Evolutionary conservation across 1,140 invertebrate genomes (phyloP), one percentile per base, ranked within the genome.

Genomic region (Drosophila sucinea): DNA sequence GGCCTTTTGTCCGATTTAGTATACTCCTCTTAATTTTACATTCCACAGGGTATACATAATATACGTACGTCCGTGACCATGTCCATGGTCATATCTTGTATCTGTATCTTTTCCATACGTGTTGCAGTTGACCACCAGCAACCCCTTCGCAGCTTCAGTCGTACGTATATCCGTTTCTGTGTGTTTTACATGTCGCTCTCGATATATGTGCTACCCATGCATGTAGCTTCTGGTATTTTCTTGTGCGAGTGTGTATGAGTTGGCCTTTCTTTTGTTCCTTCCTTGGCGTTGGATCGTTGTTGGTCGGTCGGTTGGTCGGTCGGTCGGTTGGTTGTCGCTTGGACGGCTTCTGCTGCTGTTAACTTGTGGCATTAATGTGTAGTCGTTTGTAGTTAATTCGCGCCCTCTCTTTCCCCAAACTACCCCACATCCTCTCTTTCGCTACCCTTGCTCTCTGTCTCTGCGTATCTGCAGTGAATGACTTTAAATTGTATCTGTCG

Each of bases 341-440:
- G 83, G 83, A 87, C 83, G 83, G 83, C 83, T 87, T 87, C 83
- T 87, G 84, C 83, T 87, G 79, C 87, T 87, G 79, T 87, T 87
- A 83, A 89, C 80, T 89, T 87, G 84, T 87, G 84, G 77, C 84
- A 89, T 87, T 87, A 87, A 87, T 87, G 84, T 87, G 80, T 89
- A 89, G 84, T 87, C 84, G 84, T 87, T 87, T 87, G 84, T 84
- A 89, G 84, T 89, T 89, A 87, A 87, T 87, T 87, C 84, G 84
- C 77, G 83, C 67, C 72, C 77, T 81, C 65, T 60, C 56, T 73
- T 69, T 51, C 65, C 65, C 30, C 35, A 64, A 73, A 38, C 67
- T 67, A 68, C 8, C 56, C 64, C 70, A 23, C 44, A 60, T 60
- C 47, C 47, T 55, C 41, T 10, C 41, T 10, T 11, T 27, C 23